phyloP scores from a whole-genome alignment of 2,888 invertebrate genomes.

The Nemurella pictetii region DNA sequence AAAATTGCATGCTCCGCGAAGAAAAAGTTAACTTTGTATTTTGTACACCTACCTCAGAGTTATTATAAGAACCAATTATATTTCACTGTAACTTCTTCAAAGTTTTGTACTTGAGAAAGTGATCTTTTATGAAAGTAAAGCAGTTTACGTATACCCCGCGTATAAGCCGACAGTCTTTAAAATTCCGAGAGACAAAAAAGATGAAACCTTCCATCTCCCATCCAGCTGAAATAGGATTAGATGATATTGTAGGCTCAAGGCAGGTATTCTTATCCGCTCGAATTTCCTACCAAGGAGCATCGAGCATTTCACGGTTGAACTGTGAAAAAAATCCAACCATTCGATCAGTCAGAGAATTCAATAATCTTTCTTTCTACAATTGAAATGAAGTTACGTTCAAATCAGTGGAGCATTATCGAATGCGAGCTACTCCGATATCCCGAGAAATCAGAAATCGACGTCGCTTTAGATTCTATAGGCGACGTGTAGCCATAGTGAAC shows the following conservation, averaged over 20 bases:
- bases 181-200: too few relatives aligned
- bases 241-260: background rate
- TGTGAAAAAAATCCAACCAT: background rate
- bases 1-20: background rate
- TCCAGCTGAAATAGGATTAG: too few relatives aligned
- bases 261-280: background rate
- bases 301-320: background rate
- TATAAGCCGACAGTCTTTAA: too few relatives aligned
- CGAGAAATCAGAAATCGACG: background rate
- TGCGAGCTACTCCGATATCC: background rate
- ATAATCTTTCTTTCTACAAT: background rate
- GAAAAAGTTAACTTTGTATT: background rate
- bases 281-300: background rate
- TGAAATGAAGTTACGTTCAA: background rate
- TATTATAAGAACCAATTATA: background rate
- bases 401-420: background rate
- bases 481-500: background rate
- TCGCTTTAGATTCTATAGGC: background rate
- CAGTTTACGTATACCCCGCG: background rate
- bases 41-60: background rate
- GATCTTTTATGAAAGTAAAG: background rate
- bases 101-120: background rate
- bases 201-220: too few relatives aligned
- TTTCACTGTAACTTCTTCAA: background rate
- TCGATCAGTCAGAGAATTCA: background rate